Conservation (phyloP, 2,888 invertebrate genomes). For the Nymphalis polychloros region DNA sequence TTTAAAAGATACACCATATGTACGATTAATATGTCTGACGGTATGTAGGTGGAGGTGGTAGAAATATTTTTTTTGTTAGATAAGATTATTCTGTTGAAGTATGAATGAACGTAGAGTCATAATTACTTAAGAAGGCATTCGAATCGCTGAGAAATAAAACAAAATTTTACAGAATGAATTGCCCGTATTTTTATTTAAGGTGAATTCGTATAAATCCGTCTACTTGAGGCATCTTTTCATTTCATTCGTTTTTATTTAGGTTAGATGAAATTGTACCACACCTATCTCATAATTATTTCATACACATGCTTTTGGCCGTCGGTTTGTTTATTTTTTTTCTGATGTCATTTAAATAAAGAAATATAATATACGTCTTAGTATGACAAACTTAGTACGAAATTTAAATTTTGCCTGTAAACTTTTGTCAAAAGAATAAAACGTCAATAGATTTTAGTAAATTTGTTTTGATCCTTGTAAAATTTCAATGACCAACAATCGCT, state of each 20-base stretch:
- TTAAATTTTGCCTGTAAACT: too few relatives aligned
- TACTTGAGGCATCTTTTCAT: conserved; percentile 29
- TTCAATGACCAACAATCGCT: too few relatives aligned
- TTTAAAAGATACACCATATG: too few relatives aligned
- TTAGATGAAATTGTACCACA: conserved; percentile 23
- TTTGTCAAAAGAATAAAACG: too few relatives aligned
- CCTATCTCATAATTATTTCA: conserved; percentile 27
- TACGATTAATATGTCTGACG: too few relatives aligned
- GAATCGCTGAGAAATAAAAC: conserved; percentile 16
- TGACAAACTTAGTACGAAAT: too few relatives aligned
- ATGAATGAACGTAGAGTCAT: too few relatives aligned
- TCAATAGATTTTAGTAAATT: too few relatives aligned
- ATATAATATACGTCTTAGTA: background rate
- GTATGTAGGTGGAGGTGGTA: too few relatives aligned
- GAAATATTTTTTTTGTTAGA: too few relatives aligned
- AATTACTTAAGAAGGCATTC: background rate
- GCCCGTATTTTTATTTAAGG: conserved; percentile 33
- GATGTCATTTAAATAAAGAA: background rate
- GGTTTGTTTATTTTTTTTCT: conserved; percentile 6
- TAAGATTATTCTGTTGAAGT: too few relatives aligned
- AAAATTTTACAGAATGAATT: conserved; percentile 28
- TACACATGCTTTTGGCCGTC: conserved; percentile 17
- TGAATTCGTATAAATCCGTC: conserved; percentile 29
- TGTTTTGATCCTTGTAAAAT: too few relatives aligned
- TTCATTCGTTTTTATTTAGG: conserved; percentile 35